Conservation (phyloP, 2,797 vertebrate genomes). For the Florisuga fusca region DNA sequence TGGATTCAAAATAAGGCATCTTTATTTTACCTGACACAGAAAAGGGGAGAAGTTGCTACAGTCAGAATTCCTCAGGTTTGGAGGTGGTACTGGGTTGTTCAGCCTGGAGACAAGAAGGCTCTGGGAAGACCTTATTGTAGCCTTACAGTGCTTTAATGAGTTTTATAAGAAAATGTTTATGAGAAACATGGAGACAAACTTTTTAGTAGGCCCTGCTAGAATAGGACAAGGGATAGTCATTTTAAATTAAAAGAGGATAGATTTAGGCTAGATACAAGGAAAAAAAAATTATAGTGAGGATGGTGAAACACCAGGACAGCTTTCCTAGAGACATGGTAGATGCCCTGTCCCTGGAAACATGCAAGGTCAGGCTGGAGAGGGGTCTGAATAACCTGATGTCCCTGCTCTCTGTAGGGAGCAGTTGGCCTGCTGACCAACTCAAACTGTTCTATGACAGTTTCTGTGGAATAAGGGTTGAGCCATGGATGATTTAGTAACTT, state of each 20-base stretch:
- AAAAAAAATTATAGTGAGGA: neutral
- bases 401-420: neutral
- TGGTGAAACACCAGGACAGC: neutral
- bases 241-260: neutral
- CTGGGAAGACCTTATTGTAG: too few relatives aligned
- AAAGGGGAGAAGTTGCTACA: neutral
- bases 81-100: neutral
- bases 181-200: neutral
- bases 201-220: neutral
- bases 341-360: neutral
- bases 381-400: neutral
- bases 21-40: neutral
- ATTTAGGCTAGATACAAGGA: neutral
- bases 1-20: neutral
- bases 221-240: neutral
- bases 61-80: neutral
- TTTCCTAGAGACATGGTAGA: neutral
- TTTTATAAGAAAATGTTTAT: neutral
- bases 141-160: neutral
- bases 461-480: neutral
- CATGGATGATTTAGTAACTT: neutral
- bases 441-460: neutral
- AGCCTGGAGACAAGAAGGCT: neutral
- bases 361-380: neutral
- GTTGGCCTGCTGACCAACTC: neutral